phyloP scores from a whole-genome alignment of 2,113 vertebrate species.

The Onychorhynchus coronatus region DNA sequence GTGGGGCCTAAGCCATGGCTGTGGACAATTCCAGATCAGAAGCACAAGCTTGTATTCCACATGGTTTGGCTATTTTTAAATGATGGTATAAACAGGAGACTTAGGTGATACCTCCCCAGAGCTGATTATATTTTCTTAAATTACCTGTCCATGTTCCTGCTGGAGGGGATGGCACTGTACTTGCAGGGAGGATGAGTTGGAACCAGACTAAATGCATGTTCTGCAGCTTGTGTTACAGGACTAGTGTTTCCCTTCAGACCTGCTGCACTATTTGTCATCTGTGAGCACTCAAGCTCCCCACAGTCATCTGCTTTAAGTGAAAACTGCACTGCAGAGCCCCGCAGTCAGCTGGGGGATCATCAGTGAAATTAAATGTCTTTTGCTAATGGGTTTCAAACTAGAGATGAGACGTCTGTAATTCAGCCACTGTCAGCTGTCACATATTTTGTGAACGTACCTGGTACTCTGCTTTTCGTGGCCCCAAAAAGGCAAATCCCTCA shows the following conservation, averaged over 20 bases:
- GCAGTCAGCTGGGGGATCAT: background rate
- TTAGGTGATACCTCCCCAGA: background rate
- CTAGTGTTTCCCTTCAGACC: background rate
- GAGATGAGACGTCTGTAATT: background rate
- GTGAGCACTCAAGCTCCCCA: background rate
- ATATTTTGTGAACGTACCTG: fast-evolving
- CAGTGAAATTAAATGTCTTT: background rate
- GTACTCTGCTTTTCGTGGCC: background rate
- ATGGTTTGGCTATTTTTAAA: background rate
- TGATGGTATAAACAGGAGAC: background rate
- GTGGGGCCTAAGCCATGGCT: background rate
- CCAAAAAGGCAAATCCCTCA: background rate
- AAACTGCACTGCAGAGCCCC: background rate
- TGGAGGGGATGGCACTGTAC: background rate
- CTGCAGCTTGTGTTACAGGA: background rate
- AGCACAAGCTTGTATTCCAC: background rate
- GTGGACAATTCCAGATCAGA: background rate
- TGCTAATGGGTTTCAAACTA: background rate
- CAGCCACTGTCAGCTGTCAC: background rate
- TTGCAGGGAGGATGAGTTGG: background rate
- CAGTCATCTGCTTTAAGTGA: background rate
- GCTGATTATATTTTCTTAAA: background rate
- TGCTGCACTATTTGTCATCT: background rate
- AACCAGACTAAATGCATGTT: background rate
- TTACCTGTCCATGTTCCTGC: background rate